Percentiles rank a stretch among this genome's conserved stretches.
Conservation (phyloP, 1,140 invertebrate species). For the Rhyzopertha dominica region DNA sequence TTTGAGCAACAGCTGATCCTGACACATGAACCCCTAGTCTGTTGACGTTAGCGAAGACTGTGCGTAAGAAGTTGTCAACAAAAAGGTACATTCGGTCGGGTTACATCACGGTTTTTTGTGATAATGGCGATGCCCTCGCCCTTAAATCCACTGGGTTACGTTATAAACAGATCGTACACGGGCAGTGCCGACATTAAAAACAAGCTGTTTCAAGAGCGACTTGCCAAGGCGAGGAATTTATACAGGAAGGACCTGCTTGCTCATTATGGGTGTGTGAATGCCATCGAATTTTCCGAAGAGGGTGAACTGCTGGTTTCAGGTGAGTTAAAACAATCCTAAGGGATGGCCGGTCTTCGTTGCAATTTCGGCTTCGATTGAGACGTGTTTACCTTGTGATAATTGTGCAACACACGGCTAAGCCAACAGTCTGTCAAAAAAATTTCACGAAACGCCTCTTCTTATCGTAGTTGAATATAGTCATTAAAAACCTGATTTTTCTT, state of each 20-base stretch:
- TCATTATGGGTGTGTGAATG: conserved; percentile 95
- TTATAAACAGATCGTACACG: conserved; percentile 50
- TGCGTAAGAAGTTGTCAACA: conserved; percentile 11
- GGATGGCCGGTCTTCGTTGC: too few relatives aligned
- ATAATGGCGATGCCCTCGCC: conserved; percentile 47
- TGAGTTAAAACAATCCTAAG: too few relatives aligned
- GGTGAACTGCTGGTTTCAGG: conserved; percentile 84
- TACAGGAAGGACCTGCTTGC: conserved; percentile 80
- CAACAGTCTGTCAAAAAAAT: too few relatives aligned
- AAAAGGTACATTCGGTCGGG: conserved; percentile 7
- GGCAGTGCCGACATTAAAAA: conserved; percentile 48
- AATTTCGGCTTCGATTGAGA: too few relatives aligned
- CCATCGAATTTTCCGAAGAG: conserved; percentile 87
- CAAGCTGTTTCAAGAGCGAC: conserved; percentile 58
- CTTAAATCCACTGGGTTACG: conserved; percentile 49
- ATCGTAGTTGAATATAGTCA: too few relatives aligned
- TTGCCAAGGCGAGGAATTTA: conserved; percentile 63
- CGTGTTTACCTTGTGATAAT: too few relatives aligned
- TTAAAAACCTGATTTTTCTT: too few relatives aligned
- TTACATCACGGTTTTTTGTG: conserved; percentile 6
- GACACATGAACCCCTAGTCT: conserved; percentile 21
- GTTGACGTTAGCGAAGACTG: conserved; percentile 9
- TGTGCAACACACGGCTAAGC: too few relatives aligned
- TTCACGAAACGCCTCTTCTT: too few relatives aligned
- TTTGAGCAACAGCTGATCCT: conserved; percentile 23